These are phyloP conservation scores for Melanerpes formicivorus DNA, from an alignment of 2,113 vertebrate species.

Conservation along the genomic window DNA sequence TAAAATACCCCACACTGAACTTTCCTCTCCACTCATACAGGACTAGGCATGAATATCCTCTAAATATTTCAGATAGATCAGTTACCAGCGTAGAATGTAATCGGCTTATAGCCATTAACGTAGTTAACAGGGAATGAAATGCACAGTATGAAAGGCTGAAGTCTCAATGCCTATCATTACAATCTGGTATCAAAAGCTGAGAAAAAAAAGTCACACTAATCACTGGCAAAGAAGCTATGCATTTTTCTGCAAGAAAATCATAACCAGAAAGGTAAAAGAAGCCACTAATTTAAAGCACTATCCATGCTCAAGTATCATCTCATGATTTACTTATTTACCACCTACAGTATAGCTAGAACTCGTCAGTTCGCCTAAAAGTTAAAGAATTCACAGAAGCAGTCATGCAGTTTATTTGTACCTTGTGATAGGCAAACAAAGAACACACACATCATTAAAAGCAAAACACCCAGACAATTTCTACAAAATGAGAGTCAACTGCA, in stretches of 20 bases:
- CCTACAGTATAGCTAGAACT: not conserved
- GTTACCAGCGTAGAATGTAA: conserved; percentile 44
- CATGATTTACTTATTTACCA: not conserved
- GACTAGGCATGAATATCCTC: conserved; percentile 43
- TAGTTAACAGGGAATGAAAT: not conserved
- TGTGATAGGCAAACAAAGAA: not conserved
- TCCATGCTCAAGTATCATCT: not conserved
- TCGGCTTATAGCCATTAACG: conserved; percentile 23
- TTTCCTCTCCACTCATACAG: conserved; percentile 30
- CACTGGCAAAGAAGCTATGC: not conserved
- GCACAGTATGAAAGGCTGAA: not conserved
- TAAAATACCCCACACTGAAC: conserved; percentile 52
- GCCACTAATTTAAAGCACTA: not conserved
- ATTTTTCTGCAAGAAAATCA: not conserved
- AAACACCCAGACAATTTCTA: not conserved
- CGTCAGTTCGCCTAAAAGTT: not conserved
- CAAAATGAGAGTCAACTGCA: not conserved
- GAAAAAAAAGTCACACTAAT: not conserved
- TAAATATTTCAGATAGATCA: conserved; percentile 72
- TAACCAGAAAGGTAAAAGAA: not conserved
- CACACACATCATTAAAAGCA: not conserved
- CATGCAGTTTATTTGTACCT: not conserved
- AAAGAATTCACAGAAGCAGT: not conserved
- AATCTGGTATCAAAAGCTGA: not conserved
- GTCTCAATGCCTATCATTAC: not conserved